Evolutionary conservation across 2,888 invertebrate genomes (phyloP), one percentile per base, ranked within the genome.

Genomic region (Luperina testacea): DNA sequence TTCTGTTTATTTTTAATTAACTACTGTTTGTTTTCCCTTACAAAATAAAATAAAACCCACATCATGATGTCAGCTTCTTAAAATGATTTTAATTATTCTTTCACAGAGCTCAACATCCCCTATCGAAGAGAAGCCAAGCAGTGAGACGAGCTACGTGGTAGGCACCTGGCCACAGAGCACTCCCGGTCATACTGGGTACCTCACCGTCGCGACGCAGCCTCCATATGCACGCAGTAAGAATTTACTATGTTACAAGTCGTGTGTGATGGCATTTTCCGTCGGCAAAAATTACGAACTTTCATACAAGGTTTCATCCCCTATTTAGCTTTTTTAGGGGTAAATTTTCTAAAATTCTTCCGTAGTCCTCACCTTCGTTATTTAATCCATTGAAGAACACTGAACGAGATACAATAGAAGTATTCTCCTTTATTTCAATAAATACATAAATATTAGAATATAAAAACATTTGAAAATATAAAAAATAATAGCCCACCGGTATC

Each of bases 151-250:
- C 91, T 97, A 97, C 90, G 94, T 98, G 51, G 98, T 98, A 20
- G 98, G 98, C 2, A 94, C 98, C 7, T 98, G 98, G 90, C 98
- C 98, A 13, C 92, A 97, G 82, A 97, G 97, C 87, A 97, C 98
- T 91, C 98, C 99, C 0, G 99, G 99, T 0, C 99, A 99, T 95
- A 99, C 99, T 13, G 99, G 99, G 6, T 99, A 98, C 95, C 97
- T 99, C 84, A 99, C 99, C 27, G 98, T 99, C 92, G 99, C 99
- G 8, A 98, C 99, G 73, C 98, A 98, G 17, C 98, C 98, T 0
- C 81, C 95, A 17, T 97, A 93, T 81, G 97, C 96, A 92, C 96
- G 88, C 94, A 97, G 96, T 95, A 89, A 90, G 91, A n/a, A 42
- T 42, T 7, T 61, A 15, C 15, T 15, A n/a, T 53, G 5, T 68